Conservation (phyloP, 2,113 vertebrate genomes). For the Fulica atra region DNA sequence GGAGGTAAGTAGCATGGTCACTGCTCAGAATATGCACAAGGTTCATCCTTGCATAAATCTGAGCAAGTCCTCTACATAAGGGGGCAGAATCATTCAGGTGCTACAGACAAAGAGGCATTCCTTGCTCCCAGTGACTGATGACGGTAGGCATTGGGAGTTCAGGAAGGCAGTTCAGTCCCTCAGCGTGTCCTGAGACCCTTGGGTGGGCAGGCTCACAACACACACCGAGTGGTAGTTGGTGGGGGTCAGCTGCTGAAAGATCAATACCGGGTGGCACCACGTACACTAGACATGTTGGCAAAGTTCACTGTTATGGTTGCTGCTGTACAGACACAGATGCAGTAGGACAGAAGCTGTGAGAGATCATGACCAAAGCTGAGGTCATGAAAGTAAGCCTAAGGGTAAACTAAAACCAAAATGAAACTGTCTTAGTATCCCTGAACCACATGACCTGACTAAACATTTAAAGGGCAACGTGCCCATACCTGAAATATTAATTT, state of each 20-base stretch:
- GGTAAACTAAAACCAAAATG: not conserved
- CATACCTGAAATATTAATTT: not conserved
- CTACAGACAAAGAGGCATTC: not conserved
- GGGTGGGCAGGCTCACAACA: not conserved
- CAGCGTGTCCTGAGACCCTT: fast-evolving
- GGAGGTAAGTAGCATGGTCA: not conserved
- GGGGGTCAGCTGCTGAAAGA: not conserved
- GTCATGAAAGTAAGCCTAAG: not conserved
- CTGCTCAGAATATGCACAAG: not conserved
- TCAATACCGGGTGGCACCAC: fast-evolving
- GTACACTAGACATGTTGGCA: fast-evolving
- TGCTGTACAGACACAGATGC: not conserved
- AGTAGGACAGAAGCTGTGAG: not conserved
- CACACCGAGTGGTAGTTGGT: not conserved
- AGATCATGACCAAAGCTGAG: not conserved
- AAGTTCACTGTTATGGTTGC: not conserved
- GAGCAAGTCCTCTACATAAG: not conserved
- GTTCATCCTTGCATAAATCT: not conserved
- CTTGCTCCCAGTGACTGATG: not conserved
- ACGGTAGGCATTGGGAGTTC: not conserved
- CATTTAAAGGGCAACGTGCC: not conserved
- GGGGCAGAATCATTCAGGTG: not conserved
- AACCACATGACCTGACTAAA: not conserved
- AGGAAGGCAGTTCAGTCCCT: not conserved
- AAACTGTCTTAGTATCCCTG: not conserved